Percentiles rank a stretch among this genome's conserved stretches.
These are phyloP conservation scores for Antitype chi DNA, from an alignment of 2,888 invertebrate species.

Conservation along the genomic window DNA sequence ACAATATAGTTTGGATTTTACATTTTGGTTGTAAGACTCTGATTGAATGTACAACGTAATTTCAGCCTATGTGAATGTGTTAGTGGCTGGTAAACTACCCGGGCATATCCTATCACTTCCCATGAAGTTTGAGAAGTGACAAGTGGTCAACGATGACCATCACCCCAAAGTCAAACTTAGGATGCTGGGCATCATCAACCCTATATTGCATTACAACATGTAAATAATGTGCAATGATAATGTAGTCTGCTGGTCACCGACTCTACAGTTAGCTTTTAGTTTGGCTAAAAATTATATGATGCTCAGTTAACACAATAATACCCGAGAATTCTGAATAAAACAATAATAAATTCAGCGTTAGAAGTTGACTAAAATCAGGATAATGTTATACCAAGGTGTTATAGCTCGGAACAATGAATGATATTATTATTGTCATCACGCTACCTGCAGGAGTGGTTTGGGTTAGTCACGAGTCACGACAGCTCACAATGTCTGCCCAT, in stretches of 20 bases:
- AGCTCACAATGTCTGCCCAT: conserved; percentile 48
- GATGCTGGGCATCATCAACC: conserved; percentile 1
- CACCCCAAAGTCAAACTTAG: background rate
- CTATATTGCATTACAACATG: conserved; percentile 2
- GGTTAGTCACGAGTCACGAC: conserved; percentile 70
- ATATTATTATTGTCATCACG: conserved; percentile 71
- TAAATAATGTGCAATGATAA: background rate
- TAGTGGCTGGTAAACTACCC: background rate
- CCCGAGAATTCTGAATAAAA: conserved; percentile 15
- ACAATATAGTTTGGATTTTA: conserved; percentile 29
- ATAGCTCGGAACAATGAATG: conserved; percentile 57
- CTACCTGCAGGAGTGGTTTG: conserved; percentile 78
- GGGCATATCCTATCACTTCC: background rate
- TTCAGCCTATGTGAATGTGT: background rate
- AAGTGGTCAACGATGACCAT: background rate
- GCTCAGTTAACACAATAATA: conserved; percentile 5
- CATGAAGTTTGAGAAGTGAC: conserved; percentile 9
- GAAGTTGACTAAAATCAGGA: conserved; percentile 26
- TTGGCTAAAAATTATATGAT: conserved; percentile 5
- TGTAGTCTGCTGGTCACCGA: conserved; percentile 1
- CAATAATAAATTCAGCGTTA: background rate
- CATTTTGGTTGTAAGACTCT: background rate
- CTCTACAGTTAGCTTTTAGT: conserved; percentile 5
- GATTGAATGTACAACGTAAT: conserved; percentile 2
- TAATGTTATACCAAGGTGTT: conserved; percentile 43